Conservation (phyloP, 2,113 vertebrate species). For the Oryzias woworae region DNA sequence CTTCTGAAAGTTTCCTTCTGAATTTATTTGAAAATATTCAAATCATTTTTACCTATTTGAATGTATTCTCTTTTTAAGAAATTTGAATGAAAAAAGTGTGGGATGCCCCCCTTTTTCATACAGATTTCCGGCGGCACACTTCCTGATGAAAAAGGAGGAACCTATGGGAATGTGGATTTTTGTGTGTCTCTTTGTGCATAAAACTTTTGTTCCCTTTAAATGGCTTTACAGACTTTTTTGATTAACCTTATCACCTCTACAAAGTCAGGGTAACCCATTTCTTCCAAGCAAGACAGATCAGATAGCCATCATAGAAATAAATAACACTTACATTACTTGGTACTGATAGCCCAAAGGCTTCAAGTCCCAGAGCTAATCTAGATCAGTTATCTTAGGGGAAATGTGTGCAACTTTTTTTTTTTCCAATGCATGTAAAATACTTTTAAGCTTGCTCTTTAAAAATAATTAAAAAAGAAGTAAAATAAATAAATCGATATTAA, state of each 20-base stretch:
- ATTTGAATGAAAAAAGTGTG: conserved; percentile 8
- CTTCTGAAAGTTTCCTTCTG: too few species aligned
- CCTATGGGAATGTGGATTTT: not conserved
- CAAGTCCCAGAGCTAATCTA: conserved; percentile 6
- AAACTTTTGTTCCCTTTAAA: conserved; percentile 28
- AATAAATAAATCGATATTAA: too few species aligned
- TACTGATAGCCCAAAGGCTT: conserved; percentile 12
- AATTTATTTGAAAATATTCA: too few species aligned
- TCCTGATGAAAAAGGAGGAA: conserved; percentile 45
- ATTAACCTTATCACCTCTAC: conserved; percentile 43
- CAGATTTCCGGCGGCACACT: conserved; percentile 43
- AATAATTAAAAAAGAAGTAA: too few species aligned
- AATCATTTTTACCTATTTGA: too few species aligned
- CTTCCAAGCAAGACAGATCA: conserved; percentile 26
- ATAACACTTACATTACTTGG: conserved; percentile 29
- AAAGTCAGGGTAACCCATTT: conserved; percentile 38
- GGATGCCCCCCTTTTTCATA: conserved; percentile 16
- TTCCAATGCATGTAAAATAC: too few species aligned
- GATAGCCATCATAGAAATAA: conserved; percentile 27
- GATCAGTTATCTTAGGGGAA: conserved; percentile 14
- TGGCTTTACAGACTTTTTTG: conserved; percentile 25
- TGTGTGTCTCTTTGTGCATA: conserved; percentile 7
- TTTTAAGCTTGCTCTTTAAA: too few species aligned
- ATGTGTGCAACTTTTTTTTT: too few species aligned
- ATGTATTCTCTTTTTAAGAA: too few species aligned